Evolutionary conservation across 2,113 vertebrate species (phyloP), one percentile per base, ranked within the genome.

Genomic region (Poicephalus gulielmi): DNA sequence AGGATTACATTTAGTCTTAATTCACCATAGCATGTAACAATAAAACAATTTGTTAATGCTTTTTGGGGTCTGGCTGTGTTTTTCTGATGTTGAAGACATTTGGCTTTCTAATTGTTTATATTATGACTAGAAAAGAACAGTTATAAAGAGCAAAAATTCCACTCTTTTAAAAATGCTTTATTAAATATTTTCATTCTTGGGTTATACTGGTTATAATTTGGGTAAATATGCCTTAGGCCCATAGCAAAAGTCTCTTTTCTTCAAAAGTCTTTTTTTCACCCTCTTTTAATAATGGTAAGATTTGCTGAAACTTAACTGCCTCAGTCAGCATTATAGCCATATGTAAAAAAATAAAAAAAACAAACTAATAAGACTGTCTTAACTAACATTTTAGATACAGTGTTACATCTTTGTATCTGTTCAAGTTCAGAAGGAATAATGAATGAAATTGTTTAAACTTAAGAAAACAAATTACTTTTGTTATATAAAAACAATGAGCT

Each of bases 261-360:
- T 37, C 11, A 53, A 67, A 71, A 60, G 11, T 5, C 2, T 14
- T 50, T n/a, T 41, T 5, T 1, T 0, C 3, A 57, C 4, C 10
- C 4, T 5, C 50, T 92, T 87, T 70, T 37, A 78, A 53, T 91
- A 76, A 83, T 78, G 19, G 2, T 46, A 55, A 88, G 23, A 60
- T 70, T 92, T 95, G 10, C 31, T 88, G 71, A 69, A 39, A 30
- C 3, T 81, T 93, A 68, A 41, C 28, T 53, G 18, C 67, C 44
- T 70, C n/a, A 50, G 49, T 66, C 87, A 46, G 18, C 27, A 52
- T 75, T 78, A 57, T 31, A 79, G n/a, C 10, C 3, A 2, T 71
- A 76, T 37, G 18, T 16, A 84, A 11, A 37, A 90, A 74, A 17
- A 52, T 30, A 17, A 86, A 71, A 59, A 84, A 44, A 46, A 9